Conservation (phyloP, 2,888 invertebrate species). For the Apamea monoglypha region DNA sequence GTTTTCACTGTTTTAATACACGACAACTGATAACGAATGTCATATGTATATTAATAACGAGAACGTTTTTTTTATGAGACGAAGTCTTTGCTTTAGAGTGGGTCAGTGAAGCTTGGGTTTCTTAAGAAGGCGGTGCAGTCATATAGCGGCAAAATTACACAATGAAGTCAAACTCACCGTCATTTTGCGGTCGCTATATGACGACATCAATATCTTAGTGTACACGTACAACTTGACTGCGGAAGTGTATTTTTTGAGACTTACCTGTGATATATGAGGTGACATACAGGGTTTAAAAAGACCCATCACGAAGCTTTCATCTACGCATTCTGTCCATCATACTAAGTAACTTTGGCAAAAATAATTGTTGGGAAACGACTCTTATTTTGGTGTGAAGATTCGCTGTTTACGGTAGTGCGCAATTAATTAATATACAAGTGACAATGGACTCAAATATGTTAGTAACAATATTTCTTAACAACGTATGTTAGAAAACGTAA, state of each 20-base stretch:
- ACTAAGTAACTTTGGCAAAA: background rate
- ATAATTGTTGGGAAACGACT: background rate
- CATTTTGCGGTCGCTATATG: background rate
- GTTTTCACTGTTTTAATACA: background rate
- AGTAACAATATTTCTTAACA: too few species aligned
- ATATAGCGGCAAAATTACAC: background rate
- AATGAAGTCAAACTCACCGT: background rate
- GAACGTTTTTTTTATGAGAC: background rate
- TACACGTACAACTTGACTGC: background rate
- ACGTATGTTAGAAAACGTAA: too few species aligned
- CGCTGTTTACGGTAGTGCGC: background rate
- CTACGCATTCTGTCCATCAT: too few species aligned
- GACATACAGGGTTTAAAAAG: too few species aligned
- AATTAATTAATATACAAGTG: background rate
- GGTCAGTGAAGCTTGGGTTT: conserved; percentile 5
- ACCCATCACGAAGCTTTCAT: background rate
- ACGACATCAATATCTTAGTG: background rate
- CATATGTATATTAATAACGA: background rate
- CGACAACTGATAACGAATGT: background rate
- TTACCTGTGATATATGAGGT: background rate
- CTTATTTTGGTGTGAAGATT: background rate
- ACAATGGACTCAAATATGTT: too few species aligned
- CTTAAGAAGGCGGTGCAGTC: background rate
- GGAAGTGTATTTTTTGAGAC: background rate
- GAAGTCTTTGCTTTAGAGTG: background rate